Percentiles rank a stretch among this genome's conserved stretches.
phyloP scores from a whole-genome alignment of 2,797 vertebrate species.

The Oreonectes daqikongensis region DNA sequence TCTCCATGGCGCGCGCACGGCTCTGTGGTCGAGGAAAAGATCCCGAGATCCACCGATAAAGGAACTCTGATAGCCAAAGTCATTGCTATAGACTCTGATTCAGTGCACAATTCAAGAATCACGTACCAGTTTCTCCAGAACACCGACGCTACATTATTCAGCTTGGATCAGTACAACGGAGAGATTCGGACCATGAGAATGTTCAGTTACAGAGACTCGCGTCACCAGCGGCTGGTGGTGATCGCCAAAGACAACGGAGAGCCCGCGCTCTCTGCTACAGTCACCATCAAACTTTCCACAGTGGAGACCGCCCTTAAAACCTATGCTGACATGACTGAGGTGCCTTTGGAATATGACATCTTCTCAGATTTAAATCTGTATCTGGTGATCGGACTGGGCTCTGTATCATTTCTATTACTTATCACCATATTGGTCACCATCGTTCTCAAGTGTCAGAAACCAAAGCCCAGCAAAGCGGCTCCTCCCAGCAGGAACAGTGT shows the following conservation, averaged over 20 bases:
- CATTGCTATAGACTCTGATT: conserved; percentile 64
- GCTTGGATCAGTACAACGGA: conserved; percentile 63
- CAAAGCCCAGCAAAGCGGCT: conserved; percentile 53
- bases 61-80: conserved; percentile 65
- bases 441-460: conserved; percentile 62
- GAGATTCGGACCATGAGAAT: conserved; percentile 63
- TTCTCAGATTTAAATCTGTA: conserved; percentile 65
- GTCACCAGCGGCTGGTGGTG: conserved; percentile 60
- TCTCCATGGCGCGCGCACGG: conserved; percentile 56
- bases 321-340: conserved; percentile 61
- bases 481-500: conserved; percentile 67
- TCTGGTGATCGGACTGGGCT: conserved; percentile 64
- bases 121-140: conserved; percentile 63
- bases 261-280: conserved; percentile 62
- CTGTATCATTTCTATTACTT: conserved; percentile 62
- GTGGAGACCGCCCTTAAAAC: conserved; percentile 61
- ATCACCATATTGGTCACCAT: conserved; percentile 65
- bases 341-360: conserved; percentile 63
- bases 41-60: conserved; percentile 58
- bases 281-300: conserved; percentile 64
- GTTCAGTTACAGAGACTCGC: conserved; percentile 63
- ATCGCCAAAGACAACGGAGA: conserved; percentile 65
- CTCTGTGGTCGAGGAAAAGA: conserved; percentile 53
- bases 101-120: conserved; percentile 62
- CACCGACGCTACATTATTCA: conserved; percentile 62